These are phyloP conservation scores for Chondrilla cf. caribensis DNA, from an alignment of 37 sponge, comb jelly and placozoan species.

Conservation along the genomic window DNA sequence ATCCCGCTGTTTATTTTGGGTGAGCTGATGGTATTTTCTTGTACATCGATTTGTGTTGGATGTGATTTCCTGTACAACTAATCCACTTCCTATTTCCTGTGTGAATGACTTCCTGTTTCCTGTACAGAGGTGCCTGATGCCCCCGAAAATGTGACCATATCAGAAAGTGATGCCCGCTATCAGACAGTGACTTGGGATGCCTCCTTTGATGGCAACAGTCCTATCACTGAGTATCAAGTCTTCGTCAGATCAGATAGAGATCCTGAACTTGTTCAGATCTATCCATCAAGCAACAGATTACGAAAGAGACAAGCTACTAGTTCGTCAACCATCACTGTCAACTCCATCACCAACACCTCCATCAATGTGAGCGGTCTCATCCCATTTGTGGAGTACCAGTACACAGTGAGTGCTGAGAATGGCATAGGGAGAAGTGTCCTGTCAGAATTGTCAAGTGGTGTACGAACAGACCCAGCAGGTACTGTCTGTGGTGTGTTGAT, in stretches of 20 bases:
- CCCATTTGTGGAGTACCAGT: constrained; percentile 57
- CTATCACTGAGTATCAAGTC: constrained; percentile 28
- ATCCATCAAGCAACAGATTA: neutral
- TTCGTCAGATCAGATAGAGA: neutral
- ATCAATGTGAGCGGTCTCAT: constrained; percentile 22
- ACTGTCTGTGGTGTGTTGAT: neutral
- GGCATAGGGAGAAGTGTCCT: constrained; percentile 43
- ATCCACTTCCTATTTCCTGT: neutral
- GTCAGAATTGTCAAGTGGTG: constrained; percentile 19
- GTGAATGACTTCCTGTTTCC: neutral
- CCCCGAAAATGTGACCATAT: constrained; percentile 23
- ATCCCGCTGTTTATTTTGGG: constrained; percentile 45
- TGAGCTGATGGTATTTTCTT: constrained; percentile 21
- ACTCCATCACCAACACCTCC: neutral
- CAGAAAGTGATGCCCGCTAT: constrained; percentile 17
- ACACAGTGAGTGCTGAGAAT: constrained; percentile 52
- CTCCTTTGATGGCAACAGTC: constrained; percentile 59
- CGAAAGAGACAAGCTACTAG: too few species aligned
- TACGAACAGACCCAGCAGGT: constrained; percentile 50
- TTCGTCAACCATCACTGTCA: neutral
- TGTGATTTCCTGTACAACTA: neutral
- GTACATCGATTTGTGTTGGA: too few species aligned
- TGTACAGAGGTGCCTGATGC: constrained; percentile 62
- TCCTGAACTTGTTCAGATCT: neutral
- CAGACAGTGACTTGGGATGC: constrained; percentile 42